Percentiles rank a stretch among this genome's conserved stretches.
Conservation (phyloP, 2,888 invertebrate genomes). For the Endotricha flammealis region DNA sequence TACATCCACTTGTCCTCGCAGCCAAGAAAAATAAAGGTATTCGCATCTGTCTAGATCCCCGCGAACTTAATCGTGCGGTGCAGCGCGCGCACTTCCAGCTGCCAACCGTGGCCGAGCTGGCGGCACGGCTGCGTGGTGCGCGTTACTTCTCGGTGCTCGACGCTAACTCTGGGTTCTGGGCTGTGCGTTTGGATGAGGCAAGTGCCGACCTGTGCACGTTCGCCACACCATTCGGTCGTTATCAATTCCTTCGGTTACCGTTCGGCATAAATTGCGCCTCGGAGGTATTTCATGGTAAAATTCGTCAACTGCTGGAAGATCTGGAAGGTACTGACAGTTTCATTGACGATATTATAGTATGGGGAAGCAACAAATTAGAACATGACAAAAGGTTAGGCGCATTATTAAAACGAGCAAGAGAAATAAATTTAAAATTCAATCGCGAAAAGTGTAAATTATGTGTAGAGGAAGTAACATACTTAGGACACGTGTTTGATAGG, state of each 20-base stretch:
- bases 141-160: background rate
- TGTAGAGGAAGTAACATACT: background rate
- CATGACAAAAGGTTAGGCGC: background rate
- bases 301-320: constrained; percentile 3
- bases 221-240: background rate
- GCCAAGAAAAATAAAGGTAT: background rate
- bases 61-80: background rate
- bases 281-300: constrained; percentile 3
- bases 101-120: constrained; percentile 12
- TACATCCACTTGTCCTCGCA: background rate
- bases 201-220: background rate
- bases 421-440: background rate
- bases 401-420: background rate
- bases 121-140: constrained; percentile 4
- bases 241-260: background rate
- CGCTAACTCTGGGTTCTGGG: background rate
- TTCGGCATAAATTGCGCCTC: background rate
- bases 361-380: background rate
- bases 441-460: background rate
- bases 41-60: background rate
- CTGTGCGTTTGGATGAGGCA: background rate
- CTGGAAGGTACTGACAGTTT: background rate
- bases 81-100: constrained; percentile 13
- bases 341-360: background rate
- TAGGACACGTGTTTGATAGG: background rate